phyloP scores from a whole-genome alignment of 2,113 vertebrate species.

The Chunga burmeisteri region DNA sequence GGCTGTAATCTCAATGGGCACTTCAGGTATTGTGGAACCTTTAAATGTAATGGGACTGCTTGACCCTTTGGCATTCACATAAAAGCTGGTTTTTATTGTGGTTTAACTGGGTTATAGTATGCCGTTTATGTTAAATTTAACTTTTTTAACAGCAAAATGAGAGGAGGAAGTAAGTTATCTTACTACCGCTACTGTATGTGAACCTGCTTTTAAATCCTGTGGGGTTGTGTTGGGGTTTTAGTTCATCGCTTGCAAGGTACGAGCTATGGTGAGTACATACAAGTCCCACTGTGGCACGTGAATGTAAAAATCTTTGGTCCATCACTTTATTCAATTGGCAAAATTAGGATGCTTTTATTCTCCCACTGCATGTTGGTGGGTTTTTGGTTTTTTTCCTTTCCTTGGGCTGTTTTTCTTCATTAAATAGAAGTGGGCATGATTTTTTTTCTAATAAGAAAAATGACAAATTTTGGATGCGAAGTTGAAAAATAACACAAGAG shows the following conservation, averaged over 20 bases:
- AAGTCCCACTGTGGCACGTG: rapidly evolving
- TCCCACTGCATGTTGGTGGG: neutral
- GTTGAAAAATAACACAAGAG: neutral
- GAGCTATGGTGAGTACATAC: rapidly evolving
- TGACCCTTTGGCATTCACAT: neutral
- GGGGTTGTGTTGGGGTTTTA: neutral
- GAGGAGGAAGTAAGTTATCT: neutral
- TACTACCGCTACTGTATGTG: neutral
- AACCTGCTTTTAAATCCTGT: neutral
- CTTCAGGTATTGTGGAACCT: neutral
- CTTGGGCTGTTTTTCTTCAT: neutral
- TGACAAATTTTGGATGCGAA: neutral
- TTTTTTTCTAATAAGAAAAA: neutral
- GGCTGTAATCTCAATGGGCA: neutral
- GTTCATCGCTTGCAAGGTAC: neutral
- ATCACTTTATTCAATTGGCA: neutral
- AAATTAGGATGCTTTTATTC: neutral
- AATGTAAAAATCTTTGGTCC: neutral
- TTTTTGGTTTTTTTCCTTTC: neutral
- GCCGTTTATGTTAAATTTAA: neutral
- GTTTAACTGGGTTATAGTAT: neutral
- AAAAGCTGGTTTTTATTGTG: neutral
- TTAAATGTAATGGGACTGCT: neutral
- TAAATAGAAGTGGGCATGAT: neutral
- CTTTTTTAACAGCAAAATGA: neutral